phyloP scores from a whole-genome alignment of 2,113 vertebrate genomes.

The Scopus umbretta region DNA sequence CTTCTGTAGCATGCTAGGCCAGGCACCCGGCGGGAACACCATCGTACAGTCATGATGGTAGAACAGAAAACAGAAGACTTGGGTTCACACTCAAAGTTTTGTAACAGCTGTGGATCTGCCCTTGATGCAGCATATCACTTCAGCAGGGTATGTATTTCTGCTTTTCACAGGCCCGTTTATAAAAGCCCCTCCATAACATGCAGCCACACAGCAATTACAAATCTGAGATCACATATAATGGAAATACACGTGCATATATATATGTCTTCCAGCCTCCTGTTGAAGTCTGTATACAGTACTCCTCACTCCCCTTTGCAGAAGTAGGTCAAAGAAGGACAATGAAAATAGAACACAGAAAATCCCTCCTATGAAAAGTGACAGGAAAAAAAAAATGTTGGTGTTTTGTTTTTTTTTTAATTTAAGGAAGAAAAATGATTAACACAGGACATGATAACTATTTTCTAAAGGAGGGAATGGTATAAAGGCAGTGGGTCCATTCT shows the following conservation, averaged over 20 bases:
- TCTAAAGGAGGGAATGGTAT: neutral
- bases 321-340: slow-evolving; percentile 22
- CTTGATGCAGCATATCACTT: neutral
- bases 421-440: neutral
- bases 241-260: neutral
- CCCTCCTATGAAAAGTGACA: neutral
- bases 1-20: neutral
- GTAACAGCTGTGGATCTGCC: neutral
- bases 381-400: neutral
- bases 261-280: neutral
- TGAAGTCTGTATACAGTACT: neutral
- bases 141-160: neutral
- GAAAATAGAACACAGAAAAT: slow-evolving; percentile 15
- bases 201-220: neutral
- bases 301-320: neutral
- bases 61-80: neutral
- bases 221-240: neutral
- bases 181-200: neutral
- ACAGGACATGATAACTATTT: neutral
- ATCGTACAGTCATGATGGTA: rapidly evolving
- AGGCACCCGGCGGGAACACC: neutral
- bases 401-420: neutral
- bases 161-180: neutral
- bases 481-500: neutral
- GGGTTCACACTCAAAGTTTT: neutral